A percentile compares a stretch with the other conserved stretches of the same genome.
Conservation (phyloP, 2,113 vertebrate genomes). For the Hyaena hyaena region DNA sequence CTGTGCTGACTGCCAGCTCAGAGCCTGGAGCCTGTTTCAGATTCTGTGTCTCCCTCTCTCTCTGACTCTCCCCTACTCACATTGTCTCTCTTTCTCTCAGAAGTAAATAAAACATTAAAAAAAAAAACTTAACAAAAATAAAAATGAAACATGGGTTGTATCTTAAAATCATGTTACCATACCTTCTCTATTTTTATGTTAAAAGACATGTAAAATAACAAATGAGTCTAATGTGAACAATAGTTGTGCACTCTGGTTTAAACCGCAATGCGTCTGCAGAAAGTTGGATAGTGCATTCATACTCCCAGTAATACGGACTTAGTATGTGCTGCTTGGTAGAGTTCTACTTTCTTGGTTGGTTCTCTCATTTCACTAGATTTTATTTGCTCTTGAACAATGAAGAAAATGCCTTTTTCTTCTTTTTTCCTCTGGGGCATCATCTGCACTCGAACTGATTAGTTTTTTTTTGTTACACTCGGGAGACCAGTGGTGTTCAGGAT, state of each 20-base stretch:
- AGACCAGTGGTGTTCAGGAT: background rate
- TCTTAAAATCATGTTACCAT: background rate
- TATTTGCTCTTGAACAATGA: background rate
- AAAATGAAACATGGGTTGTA: background rate
- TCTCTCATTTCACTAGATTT: background rate
- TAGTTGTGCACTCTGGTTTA: background rate
- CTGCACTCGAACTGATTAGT: background rate
- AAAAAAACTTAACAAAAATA: too few species aligned
- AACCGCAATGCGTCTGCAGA: fast-evolving
- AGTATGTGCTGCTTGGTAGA: fast-evolving
- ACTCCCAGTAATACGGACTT: fast-evolving
- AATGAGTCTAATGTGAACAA: background rate
- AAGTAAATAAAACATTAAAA: too few species aligned
- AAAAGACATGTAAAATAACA: background rate
- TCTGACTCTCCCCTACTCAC: too few species aligned
- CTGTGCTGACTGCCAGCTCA: too few species aligned
- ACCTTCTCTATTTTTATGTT: background rate
- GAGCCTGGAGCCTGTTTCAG: too few species aligned
- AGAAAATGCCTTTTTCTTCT: background rate
- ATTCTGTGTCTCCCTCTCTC: too few species aligned
- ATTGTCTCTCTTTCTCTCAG: too few species aligned
- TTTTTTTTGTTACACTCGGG: fast-evolving
- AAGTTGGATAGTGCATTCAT: fast-evolving
- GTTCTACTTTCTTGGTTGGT: background rate
- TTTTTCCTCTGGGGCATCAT: fast-evolving